Evolutionary conservation across 2,797 vertebrate genomes (phyloP), one percentile per base, ranked within the genome.

Genomic region (Sebastolobus alascanus): DNA sequence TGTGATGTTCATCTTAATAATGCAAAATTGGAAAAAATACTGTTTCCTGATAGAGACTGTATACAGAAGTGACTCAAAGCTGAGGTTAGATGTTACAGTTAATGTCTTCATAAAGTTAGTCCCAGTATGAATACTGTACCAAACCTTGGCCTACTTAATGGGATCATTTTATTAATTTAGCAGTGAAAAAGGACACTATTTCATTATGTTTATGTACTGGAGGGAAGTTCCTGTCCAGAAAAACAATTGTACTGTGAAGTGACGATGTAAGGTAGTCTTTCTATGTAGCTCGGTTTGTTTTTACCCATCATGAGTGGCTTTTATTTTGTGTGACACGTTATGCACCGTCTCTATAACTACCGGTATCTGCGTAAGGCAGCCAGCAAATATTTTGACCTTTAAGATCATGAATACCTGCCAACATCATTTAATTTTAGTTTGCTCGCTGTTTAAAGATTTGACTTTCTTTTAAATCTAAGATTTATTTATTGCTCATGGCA

Each of bases 1-100:
- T 52, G 50, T 52, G 84, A 84, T 60, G 59, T 69, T 80, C 25
- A 75, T 67, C 50, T 65, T 84, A 31, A 70, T 27, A 52, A 50
- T 68, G 58, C 50, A 46, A 55, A 46, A 38, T 68, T 43, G 11
- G 50, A 16, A 66, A 75, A 37, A 52, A 50, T 67, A 50, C 69
- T 66, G 12, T 43, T 50, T 31, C 31, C 68, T 80, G 72, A 60
- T 29, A 10, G 58, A 46, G 33, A 59, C 58, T 63, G 29, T 52
- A 52, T 8, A 22, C 31, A 18, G 67, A 27, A 5, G 13, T 67
- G 33, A 55, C 27, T 43, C 7, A 31, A 35, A 35, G 33, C 33
- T 35, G 33, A 35, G 25, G 61, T n/a, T 12, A 18, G 25, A 52
- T n/a, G 56, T 74, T 33, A 40, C 40, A 22, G 40, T 58, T 58